These are phyloP conservation scores for Camptogramma bilineatum DNA, from an alignment of 2,888 invertebrate species.

Conservation along the genomic window DNA sequence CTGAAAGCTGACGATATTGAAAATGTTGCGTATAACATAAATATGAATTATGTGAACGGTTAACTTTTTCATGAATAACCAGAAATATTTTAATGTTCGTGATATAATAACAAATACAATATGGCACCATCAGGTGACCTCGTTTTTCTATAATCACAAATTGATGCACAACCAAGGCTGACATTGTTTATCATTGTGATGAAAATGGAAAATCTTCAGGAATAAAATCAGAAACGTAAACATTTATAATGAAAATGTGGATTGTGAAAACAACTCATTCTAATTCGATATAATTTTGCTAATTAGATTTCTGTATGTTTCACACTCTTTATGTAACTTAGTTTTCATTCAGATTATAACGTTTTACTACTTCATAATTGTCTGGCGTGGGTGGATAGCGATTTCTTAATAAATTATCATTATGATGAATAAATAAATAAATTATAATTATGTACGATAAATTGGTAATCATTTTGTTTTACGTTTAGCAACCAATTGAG, in stretches of 20 bases:
- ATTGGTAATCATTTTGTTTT: background rate
- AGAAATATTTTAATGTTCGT: background rate
- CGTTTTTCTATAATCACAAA: constrained; percentile 11
- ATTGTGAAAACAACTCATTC: background rate
- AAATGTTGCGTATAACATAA: background rate
- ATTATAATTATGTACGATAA: background rate
- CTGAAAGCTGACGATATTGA: background rate
- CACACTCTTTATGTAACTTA: background rate
- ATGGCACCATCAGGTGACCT: constrained; percentile 8
- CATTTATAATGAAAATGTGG: background rate
- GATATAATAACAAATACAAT: background rate
- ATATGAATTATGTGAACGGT: background rate
- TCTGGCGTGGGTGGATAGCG: constrained; percentile 2
- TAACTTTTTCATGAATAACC: background rate
- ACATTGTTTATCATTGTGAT: background rate
- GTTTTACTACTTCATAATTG: background rate
- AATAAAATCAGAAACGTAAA: constrained; percentile 13
- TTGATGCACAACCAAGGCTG: constrained; percentile 2
- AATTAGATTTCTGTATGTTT: background rate
- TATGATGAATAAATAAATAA: constrained; percentile 1
- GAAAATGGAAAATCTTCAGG: constrained; percentile 3
- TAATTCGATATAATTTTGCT: background rate
- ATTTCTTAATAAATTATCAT: background rate
- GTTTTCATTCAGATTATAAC: background rate
- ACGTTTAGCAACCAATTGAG: no score